phyloP scores from a whole-genome alignment of 2,113 vertebrate genomes.

The Scopus umbretta region DNA sequence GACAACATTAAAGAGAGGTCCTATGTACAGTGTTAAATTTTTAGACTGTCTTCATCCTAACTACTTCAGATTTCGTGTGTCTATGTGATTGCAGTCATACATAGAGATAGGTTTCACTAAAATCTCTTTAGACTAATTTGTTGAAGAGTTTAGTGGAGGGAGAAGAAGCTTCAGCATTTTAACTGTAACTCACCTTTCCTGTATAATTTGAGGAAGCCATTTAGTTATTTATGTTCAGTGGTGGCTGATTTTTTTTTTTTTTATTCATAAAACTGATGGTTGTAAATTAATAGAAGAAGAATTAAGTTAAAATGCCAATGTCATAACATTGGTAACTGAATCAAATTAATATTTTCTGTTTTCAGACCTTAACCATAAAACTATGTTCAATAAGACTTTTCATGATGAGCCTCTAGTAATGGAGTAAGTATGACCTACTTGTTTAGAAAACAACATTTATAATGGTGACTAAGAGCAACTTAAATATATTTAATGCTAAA shows the following conservation, averaged over 20 bases:
- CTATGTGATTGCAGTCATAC: not conserved
- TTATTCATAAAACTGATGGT: not conserved
- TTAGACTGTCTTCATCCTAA: not conserved
- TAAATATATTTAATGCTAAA: not conserved
- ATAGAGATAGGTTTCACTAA: not conserved
- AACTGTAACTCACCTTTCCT: not conserved
- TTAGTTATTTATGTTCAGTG: not conserved
- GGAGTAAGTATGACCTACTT: slow-evolving; percentile 85
- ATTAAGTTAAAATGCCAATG: not conserved
- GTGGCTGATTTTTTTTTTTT: not conserved
- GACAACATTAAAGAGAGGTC: not conserved
- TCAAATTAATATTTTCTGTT: not conserved
- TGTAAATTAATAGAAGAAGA: not conserved
- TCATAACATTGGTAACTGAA: not conserved
- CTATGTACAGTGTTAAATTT: not conserved
- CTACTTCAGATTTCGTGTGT: not conserved
- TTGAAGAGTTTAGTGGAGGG: not conserved
- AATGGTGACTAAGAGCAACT: not conserved
- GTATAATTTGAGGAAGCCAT: not conserved
- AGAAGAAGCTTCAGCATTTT: not conserved
- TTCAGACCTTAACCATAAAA: slow-evolving; percentile 76
- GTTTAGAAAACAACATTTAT: not conserved
- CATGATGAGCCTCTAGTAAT: slow-evolving; percentile 92
- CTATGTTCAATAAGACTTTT: slow-evolving; percentile 82
- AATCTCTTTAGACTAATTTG: not conserved